A percentile compares a stretch with the other conserved stretches of the same genome.
These are phyloP conservation scores for Pseudoatta argentina DNA, from an alignment of 1,140 invertebrate species.

Conservation along the genomic window DNA sequence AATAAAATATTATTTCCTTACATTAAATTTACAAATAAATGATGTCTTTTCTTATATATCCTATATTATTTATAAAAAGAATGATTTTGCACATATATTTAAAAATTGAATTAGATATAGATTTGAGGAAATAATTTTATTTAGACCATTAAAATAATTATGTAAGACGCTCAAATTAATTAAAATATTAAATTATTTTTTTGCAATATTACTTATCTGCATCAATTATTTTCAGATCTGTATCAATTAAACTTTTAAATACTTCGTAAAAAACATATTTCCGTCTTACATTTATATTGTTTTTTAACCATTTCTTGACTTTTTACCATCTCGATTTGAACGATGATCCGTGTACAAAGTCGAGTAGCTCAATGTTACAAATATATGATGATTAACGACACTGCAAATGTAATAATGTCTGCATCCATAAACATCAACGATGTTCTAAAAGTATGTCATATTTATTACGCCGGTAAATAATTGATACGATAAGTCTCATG, in stretches of 20 bases:
- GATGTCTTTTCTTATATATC: background rate
- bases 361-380: background rate
- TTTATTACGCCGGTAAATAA: conserved; percentile 55
- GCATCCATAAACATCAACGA: conserved; percentile 49
- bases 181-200: too few relatives aligned
- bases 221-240: too few relatives aligned
- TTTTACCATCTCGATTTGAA: background rate
- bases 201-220: too few relatives aligned
- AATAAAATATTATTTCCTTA: background rate
- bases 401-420: conserved; percentile 30
- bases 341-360: conserved; percentile 5
- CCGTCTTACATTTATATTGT: background rate
- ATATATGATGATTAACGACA: conserved; percentile 22
- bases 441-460: conserved; percentile 20
- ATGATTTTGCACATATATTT: too few relatives aligned
- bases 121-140: too few relatives aligned
- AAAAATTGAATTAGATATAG: too few relatives aligned
- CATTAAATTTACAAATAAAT: background rate
- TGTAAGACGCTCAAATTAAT: too few relatives aligned
- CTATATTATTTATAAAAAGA: background rate
- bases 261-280: too few relatives aligned
- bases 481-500: conserved; percentile 50
- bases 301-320: background rate
- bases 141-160: too few relatives aligned
- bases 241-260: too few relatives aligned